Evolutionary conservation across 2,113 vertebrate genomes (phyloP).

Genomic region (Dipodomys spectabilis): DNA sequence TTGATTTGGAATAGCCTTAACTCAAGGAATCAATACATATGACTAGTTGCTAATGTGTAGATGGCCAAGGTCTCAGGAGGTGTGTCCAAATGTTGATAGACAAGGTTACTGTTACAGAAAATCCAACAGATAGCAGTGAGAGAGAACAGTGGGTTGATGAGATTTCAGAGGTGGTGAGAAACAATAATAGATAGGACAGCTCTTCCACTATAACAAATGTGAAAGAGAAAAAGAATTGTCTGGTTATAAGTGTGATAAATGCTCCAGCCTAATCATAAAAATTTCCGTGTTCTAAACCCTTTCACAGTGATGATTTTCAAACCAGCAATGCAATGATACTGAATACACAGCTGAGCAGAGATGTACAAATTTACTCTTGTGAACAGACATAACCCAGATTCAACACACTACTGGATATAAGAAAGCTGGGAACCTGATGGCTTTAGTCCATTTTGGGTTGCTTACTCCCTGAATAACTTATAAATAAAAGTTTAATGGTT

Average conservation of each 20-base stretch:
- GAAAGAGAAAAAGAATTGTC: background rate
- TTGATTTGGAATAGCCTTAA: background rate
- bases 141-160: background rate
- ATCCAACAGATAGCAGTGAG: background rate
- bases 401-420: background rate
- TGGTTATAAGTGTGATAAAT: background rate
- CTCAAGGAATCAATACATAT: background rate
- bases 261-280: background rate
- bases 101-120: background rate
- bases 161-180: background rate
- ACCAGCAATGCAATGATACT: background rate
- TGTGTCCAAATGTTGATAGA: background rate
- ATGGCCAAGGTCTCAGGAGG: background rate
- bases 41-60: background rate
- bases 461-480: background rate
- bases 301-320: background rate
- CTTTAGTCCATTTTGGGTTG: background rate
- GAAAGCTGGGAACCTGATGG: background rate
- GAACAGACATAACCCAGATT: background rate
- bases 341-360: background rate
- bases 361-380: background rate
- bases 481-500: background rate
- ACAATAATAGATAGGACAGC: background rate
- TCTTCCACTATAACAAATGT: background rate
- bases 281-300: slow-evolving; percentile 2